Conservation (phyloP, 2,888 invertebrate species). For the Mythimna vitellina region DNA sequence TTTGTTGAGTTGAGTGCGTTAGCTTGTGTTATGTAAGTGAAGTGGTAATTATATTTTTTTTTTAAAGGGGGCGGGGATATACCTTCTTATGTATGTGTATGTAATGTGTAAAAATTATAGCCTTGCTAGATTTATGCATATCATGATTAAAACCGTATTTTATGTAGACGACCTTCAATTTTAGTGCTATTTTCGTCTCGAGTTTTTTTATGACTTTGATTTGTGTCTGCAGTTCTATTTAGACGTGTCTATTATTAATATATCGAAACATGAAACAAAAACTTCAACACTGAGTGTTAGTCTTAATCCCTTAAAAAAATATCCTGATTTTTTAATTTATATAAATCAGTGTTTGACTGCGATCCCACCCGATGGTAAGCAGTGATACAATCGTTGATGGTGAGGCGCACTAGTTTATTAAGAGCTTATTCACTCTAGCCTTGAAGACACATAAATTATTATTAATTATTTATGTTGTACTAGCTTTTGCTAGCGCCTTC, state of each 20-base stretch:
- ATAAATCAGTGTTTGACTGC: too few species aligned
- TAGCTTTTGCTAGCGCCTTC: too few species aligned
- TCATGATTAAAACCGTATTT: conserved; percentile 18
- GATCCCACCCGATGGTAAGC: too few species aligned
- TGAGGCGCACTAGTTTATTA: too few species aligned
- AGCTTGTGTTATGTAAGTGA: conserved; percentile 49
- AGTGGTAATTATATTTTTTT: conserved; percentile 26
- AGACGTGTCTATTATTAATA: background rate
- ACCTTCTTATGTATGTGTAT: background rate
- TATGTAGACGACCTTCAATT: conserved; percentile 3
- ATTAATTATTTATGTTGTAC: too few species aligned
- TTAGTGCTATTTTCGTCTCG: background rate
- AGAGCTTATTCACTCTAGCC: too few species aligned
- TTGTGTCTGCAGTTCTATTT: background rate
- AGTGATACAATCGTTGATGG: too few species aligned
- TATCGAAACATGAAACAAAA: too few species aligned
- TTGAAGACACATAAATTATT: too few species aligned
- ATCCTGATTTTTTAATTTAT: too few species aligned
- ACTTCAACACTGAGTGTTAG: background rate
- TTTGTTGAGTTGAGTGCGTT: conserved; percentile 49
- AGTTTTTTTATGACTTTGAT: background rate
- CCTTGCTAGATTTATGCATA: background rate
- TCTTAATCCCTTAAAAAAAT: background rate
- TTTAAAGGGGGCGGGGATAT: conserved; percentile 14
- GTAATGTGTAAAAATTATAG: conserved; percentile 2